A percentile compares a stretch with the other conserved stretches of the same genome.
Evolutionary conservation across 2,888 invertebrate genomes (phyloP).

Genomic region (Capitulum mitella): DNA sequence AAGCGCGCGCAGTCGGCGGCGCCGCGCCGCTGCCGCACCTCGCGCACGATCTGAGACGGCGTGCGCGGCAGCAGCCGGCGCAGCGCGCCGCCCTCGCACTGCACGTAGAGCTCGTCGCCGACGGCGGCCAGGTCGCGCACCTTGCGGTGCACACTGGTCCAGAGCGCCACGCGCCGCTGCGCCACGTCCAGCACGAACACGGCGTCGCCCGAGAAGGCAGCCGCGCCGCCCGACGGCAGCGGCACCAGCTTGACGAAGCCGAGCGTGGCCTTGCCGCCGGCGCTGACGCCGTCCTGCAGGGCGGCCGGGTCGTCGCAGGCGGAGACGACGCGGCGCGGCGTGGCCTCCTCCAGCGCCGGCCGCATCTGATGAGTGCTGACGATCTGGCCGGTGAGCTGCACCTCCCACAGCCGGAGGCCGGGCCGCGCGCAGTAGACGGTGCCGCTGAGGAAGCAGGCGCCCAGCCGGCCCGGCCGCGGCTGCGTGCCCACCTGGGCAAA

Average conservation of each 20-base stretch:
- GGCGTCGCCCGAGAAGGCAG: slow-evolving; percentile 8
- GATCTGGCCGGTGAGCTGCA: background rate
- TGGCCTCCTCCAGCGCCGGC: background rate
- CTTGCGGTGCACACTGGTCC: slow-evolving; percentile 6
- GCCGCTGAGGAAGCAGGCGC: background rate
- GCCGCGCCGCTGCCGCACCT: background rate
- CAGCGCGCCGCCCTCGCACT: slow-evolving; percentile 13
- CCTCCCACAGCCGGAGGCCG: slow-evolving; percentile 18
- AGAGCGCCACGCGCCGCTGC: background rate
- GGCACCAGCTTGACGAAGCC: background rate
- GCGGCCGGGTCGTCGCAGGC: background rate
- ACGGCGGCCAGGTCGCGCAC: slow-evolving; percentile 10
- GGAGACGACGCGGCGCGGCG: slow-evolving; percentile 8
- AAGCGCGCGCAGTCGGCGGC: slow-evolving; percentile 17
- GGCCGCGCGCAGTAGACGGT: background rate
- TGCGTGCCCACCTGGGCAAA: slow-evolving; percentile 19
- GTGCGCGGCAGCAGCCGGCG: background rate
- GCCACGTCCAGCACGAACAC: background rate
- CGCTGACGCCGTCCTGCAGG: slow-evolving; percentile 12
- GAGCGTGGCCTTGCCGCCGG: slow-evolving; percentile 11
- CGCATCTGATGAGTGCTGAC: background rate
- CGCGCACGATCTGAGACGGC: slow-evolving; percentile 10
- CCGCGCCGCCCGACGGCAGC: background rate
- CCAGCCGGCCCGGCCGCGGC: slow-evolving; percentile 6
- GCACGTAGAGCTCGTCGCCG: slow-evolving; percentile 21